Evolutionary conservation across 1,140 invertebrate genomes (phyloP).

Genomic region (Drosophila albomicans): DNA sequence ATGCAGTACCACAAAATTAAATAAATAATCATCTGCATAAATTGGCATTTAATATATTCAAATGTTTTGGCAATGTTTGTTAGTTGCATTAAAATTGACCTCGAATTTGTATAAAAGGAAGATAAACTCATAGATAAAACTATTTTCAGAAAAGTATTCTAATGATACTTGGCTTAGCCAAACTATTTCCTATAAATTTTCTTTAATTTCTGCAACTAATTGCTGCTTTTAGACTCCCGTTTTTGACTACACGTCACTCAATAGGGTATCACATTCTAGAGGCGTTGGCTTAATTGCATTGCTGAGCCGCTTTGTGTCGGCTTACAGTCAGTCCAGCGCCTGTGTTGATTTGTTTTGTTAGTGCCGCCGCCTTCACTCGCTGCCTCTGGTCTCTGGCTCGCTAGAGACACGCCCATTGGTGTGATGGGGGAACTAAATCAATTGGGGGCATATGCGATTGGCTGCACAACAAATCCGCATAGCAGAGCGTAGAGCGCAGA

Average conservation of each 20-base stretch:
- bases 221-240: background rate
- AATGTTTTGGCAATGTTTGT: too few relatives aligned
- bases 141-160: too few relatives aligned
- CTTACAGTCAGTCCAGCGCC: conserved; percentile 66
- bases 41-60: too few relatives aligned
- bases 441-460: conserved; percentile 55
- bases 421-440: conserved; percentile 64
- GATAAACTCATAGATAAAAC: too few relatives aligned
- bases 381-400: background rate
- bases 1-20: too few relatives aligned
- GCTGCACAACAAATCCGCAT: conserved; percentile 54
- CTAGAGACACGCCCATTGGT: conserved; percentile 10
- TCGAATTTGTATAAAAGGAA: too few relatives aligned
- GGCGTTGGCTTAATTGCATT: conserved; percentile 75
- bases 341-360: conserved; percentile 66
- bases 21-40: too few relatives aligned
- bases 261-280: conserved; percentile 25
- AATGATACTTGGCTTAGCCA: too few relatives aligned
- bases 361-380: background rate
- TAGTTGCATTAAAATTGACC: too few relatives aligned
- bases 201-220: background rate
- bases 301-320: conserved; percentile 72
- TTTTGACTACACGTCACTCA: background rate
- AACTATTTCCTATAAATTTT: too few relatives aligned
- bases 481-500: conserved; percentile 12